Evolutionary conservation across 37 sponge, comb jelly and placozoan species (phyloP).

Genomic region (Ephydatia muelleri): DNA sequence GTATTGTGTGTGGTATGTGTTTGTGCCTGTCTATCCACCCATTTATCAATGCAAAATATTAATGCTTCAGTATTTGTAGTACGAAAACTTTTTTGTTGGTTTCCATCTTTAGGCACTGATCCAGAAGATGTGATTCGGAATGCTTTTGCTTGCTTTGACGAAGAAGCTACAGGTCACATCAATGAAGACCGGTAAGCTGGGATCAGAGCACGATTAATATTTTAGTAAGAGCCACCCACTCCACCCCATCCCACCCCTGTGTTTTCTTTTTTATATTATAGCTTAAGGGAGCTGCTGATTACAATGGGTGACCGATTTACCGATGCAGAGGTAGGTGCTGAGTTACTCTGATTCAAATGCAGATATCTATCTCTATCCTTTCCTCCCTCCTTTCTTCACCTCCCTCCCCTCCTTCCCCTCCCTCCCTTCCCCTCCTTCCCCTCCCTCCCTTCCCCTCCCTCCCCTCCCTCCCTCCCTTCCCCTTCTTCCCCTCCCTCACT

Average conservation of each 20-base stretch:
- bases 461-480: too few relatives aligned
- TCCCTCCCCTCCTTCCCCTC: background rate
- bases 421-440: too few relatives aligned
- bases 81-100: too few relatives aligned
- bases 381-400: background rate
- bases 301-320: conserved; percentile 93
- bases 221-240: background rate
- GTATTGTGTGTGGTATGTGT: background rate
- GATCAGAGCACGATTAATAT: background rate
- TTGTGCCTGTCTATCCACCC: background rate
- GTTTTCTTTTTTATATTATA: too few relatives aligned
- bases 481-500: too few relatives aligned
- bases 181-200: conserved; percentile 83
- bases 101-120: conserved; percentile 81
- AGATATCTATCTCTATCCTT: background rate
- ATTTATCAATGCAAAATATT: too few relatives aligned
- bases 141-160: conserved; percentile 98
- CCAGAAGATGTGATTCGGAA: conserved; percentile 98
- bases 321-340: conserved; percentile 3
- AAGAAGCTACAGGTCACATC: conserved; percentile 91
- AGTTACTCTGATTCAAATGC: background rate
- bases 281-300: conserved; percentile 87
- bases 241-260: background rate
- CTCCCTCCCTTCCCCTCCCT: too few relatives aligned
- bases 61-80: background rate